These are phyloP conservation scores for Isurus oxyrinchus DNA, from an alignment of 2,113 vertebrate species.

Conservation along the genomic window DNA sequence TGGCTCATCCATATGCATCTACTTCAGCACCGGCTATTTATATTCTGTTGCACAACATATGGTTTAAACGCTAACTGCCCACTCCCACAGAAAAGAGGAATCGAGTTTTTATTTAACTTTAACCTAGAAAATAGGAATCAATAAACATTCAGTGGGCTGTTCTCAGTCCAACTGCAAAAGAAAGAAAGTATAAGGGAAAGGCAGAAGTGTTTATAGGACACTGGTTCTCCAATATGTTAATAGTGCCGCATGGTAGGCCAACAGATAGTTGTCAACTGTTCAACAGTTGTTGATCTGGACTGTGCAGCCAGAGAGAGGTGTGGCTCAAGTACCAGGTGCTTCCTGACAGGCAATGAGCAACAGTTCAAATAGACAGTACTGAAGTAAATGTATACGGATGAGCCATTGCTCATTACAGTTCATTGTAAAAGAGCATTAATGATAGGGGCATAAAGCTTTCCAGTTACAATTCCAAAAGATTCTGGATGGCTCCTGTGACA, in stretches of 20 bases:
- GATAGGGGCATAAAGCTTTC: background rate
- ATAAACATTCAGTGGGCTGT: background rate
- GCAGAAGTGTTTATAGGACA: background rate
- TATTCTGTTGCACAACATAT: background rate
- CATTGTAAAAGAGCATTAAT: background rate
- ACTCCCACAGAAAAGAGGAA: conserved; percentile 22
- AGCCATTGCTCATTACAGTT: background rate
- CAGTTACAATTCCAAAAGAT: background rate
- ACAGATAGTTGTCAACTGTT: too few species aligned
- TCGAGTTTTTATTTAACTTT: background rate
- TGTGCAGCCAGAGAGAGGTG: background rate
- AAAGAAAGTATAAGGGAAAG: background rate
- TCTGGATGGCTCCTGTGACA: background rate
- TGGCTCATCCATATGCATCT: background rate
- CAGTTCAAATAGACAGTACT: background rate
- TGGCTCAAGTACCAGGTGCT: background rate
- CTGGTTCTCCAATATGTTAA: background rate
- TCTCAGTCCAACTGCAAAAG: background rate
- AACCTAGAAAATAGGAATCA: background rate
- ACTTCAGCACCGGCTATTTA: background rate
- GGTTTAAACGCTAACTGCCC: background rate
- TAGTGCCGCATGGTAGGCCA: background rate
- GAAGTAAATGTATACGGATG: background rate
- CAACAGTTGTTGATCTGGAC: background rate
- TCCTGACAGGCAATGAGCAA: background rate